Conservation (phyloP, 1,140 invertebrate genomes). For the Nixonia krombeini region DNA sequence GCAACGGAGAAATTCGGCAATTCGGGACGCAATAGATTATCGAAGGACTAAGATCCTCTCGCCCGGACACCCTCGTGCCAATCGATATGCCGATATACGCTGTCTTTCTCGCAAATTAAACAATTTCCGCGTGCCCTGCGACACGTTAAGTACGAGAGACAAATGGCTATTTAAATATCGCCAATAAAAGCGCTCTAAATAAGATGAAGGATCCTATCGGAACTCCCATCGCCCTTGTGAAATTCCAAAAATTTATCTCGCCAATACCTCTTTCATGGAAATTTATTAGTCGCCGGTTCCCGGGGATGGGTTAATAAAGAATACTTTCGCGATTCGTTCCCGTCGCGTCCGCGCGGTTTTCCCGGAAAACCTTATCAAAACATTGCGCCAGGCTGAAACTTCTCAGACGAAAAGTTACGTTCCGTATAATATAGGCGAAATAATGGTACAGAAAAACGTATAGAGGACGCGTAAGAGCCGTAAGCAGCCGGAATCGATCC, state of each 20-base stretch:
- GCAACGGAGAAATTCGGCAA: constrained; percentile 40
- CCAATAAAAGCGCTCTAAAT: neutral
- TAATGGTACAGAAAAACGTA: constrained; percentile 1
- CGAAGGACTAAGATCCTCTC: neutral
- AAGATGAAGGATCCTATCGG: neutral
- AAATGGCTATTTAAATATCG: constrained; percentile 3
- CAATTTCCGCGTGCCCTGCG: neutral
- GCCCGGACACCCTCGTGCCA: constrained; percentile 5
- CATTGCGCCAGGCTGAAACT: neutral
- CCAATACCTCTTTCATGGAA: too few relatives aligned
- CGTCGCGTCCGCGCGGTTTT: too few relatives aligned
- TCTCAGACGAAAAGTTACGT: neutral
- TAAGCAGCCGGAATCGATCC: constrained; percentile 31
- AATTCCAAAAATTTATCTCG: too few relatives aligned
- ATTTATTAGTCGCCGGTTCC: too few relatives aligned
- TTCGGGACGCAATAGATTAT: constrained; percentile 49
- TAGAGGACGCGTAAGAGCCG: too few relatives aligned
- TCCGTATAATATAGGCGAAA: neutral
- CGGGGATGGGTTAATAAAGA: too few relatives aligned
- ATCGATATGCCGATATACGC: constrained; percentile 11
- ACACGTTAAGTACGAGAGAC: neutral
- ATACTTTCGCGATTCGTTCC: too few relatives aligned
- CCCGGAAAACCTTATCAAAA: neutral
- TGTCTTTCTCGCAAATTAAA: constrained; percentile 6
- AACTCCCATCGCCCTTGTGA: neutral